Conservation (phyloP, 2,797 vertebrate species). For the Mareca penelope region DNA sequence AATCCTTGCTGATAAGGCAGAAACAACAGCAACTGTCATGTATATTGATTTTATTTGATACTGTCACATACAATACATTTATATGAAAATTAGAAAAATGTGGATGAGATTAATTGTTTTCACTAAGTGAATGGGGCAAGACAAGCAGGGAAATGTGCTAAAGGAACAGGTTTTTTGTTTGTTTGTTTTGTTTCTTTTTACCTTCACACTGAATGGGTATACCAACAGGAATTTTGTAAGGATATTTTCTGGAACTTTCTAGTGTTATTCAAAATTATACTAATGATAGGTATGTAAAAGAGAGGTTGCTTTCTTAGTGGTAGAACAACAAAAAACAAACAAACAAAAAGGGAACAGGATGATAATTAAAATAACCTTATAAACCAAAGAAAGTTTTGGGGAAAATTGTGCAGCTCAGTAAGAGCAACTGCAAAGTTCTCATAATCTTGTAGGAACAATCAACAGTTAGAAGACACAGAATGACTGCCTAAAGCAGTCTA, state of each 20-base stretch:
- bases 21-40: background rate
- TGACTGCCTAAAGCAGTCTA: background rate
- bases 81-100: background rate
- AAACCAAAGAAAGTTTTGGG: background rate
- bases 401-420: background rate
- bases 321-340: background rate
- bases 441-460: too few species aligned
- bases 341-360: background rate
- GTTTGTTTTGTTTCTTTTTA: background rate
- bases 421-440: background rate
- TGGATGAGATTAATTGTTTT: background rate
- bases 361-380: background rate
- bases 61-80: background rate
- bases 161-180: background rate
- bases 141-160: background rate
- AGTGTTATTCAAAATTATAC: background rate
- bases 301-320: background rate
- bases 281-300: background rate
- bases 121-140: background rate
- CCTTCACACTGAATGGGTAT: background rate
- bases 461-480: background rate
- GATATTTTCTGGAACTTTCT: background rate
- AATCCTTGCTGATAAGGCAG: background rate
- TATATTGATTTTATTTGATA: background rate
- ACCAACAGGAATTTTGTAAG: background rate